phyloP scores from a whole-genome alignment of 2,113 vertebrate genomes.

The Rhinopomastus cyanomelas region DNA sequence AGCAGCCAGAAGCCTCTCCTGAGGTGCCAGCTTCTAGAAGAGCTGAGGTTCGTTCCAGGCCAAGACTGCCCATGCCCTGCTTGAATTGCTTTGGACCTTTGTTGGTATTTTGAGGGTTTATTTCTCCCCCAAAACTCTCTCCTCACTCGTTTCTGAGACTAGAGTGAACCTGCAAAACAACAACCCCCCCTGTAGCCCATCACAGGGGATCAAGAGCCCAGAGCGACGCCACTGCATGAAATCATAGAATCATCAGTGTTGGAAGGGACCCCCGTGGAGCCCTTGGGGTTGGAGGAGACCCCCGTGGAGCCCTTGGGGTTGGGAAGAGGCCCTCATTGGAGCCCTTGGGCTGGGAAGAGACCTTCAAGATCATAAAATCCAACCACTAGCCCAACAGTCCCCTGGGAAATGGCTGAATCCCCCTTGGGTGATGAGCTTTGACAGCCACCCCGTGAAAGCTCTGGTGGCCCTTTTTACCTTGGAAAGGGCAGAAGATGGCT shows the following conservation, averaged over 20 bases:
- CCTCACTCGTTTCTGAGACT: background rate
- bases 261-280: no score
- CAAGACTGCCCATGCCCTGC: background rate
- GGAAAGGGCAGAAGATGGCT: background rate
- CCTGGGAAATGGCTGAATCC: no score
- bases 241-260: no score
- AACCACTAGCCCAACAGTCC: no score
- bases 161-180: background rate
- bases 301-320: no score
- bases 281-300: no score
- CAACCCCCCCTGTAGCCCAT: background rate
- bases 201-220: background rate
- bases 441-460: background rate
- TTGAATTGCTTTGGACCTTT: background rate
- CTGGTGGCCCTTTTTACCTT: background rate
- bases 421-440: rapidly evolving
- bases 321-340: no score
- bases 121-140: rapidly evolving
- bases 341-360: no score
- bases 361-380: no score
- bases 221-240: rapidly evolving
- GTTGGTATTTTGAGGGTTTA: background rate
- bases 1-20: background rate
- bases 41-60: background rate
- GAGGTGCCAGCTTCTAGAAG: background rate